Evolutionary conservation across 2,888 invertebrate species (phyloP), one percentile per base, ranked within the genome.

Genomic region (Tuberolachnus salignus): DNA sequence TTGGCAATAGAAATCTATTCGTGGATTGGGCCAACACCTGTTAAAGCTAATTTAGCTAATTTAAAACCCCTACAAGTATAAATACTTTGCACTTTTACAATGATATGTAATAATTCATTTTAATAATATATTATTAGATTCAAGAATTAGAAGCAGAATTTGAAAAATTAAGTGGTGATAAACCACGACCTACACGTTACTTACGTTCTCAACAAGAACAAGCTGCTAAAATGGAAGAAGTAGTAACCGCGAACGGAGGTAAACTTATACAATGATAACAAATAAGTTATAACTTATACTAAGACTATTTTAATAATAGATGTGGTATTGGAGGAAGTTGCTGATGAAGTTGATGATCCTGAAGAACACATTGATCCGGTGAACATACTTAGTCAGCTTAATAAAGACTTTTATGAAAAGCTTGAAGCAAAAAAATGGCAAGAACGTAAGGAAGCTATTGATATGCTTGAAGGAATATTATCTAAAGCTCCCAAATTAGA

Each of bases 371-470:
- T 97, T 46, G 94, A 94, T 83, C 94, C 98, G 0, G 95, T 97
- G 66, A 97, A 99, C 84, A 94, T 99, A 82, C 86, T 98, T 0
- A 92, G 94, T 0, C 94, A 95, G 85, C 86, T 99, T 51, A 97
- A 98, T 0, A 95, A 95, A 86, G 96, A 98, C 86, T 98, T 98
- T 86, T 96, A 92, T 85, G 97, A 97, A 4, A 94, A 97, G 85
- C 85, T 94, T 4, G 96, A 98, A 84, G 94, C 94, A 0, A 97
- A 95, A 86, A 98, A 96, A 84, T 99, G 97, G 99, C 95, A 95
- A 84, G 95, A 98, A 80, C 88, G 99, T 44, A 97, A 97, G 85
- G 97, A 98, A 85, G 92, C 93, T 0, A 85, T 99, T 16, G 98
- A 98, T 83, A 88, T 88, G 0, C 85, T 98, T 14, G 94, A 95